phyloP scores from a whole-genome alignment of 2,888 invertebrate genomes.

The Harpalus rufipes region DNA sequence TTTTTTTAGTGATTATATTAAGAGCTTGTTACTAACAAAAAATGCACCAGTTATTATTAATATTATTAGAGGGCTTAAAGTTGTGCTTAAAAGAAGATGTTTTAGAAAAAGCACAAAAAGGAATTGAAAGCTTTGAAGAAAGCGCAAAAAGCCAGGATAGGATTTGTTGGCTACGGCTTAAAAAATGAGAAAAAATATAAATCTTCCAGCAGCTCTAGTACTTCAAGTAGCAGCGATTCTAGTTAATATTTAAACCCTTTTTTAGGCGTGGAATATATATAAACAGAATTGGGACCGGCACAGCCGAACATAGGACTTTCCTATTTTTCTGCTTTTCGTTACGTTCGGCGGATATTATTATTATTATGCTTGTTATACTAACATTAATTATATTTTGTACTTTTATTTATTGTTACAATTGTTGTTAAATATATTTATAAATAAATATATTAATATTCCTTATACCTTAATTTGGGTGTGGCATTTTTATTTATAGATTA shows the following conservation, averaged over 20 bases:
- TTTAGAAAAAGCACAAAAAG: constrained; percentile 56
- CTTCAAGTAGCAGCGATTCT: constrained; percentile 68
- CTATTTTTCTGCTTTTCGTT: no score
- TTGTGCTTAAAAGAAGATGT: constrained; percentile 62
- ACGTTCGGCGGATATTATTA: no score
- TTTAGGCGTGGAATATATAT: constrained; percentile 20
- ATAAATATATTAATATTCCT: neutral
- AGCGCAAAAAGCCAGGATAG: constrained; percentile 76
- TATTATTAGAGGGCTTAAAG: constrained; percentile 23
- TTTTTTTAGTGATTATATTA: neutral
- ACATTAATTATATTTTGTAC: constrained; percentile 66
- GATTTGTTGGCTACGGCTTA: constrained; percentile 80
- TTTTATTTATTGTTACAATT: constrained; percentile 57
- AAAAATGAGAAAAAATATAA: constrained; percentile 34
- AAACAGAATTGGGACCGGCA: no score
- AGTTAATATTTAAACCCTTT: constrained; percentile 17
- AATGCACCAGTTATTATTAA: constrained; percentile 21
- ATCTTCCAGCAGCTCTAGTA: constrained; percentile 68
- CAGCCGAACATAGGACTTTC: no score
- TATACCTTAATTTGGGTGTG: neutral
- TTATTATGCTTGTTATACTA: constrained; percentile 67
- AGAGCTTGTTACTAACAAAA: constrained; percentile 30
- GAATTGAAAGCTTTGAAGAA: constrained; percentile 69
- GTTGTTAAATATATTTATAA: neutral
- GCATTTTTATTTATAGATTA: neutral